Conservation (phyloP, 2,888 invertebrate genomes). For the Drosophila suboccidentalis region DNA sequence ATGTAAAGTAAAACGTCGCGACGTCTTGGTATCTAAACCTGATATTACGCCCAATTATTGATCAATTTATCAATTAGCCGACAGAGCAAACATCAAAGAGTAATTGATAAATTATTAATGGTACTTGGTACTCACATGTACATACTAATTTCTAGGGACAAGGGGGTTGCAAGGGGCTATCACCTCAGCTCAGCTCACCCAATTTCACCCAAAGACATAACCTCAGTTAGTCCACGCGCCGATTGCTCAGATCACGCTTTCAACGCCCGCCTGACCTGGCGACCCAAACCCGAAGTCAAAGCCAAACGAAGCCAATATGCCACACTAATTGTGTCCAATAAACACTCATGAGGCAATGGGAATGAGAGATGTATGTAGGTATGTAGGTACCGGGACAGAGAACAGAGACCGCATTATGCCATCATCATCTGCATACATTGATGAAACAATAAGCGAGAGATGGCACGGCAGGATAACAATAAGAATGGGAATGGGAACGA, state of each 20-base stretch:
- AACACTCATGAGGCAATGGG: constrained; percentile 67
- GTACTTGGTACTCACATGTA: constrained; percentile 23
- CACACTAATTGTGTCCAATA: constrained; percentile 80
- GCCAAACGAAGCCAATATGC: constrained; percentile 71
- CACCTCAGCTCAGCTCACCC: constrained; percentile 10
- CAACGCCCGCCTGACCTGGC: constrained; percentile 56
- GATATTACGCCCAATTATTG: constrained; percentile 24
- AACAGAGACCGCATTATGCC: constrained; percentile 66
- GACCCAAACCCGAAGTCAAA: constrained; percentile 32
- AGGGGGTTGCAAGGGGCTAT: constrained; percentile 36
- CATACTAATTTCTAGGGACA: neutral
- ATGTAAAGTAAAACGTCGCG: constrained; percentile 2
- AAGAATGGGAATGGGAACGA: constrained; percentile 39
- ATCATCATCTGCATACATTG: constrained; percentile 81
- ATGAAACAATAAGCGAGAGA: constrained; percentile 78
- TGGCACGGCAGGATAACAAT: constrained; percentile 80
- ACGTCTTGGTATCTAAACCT: neutral
- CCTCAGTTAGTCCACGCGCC: constrained; percentile 52
- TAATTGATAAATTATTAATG: constrained; percentile 42
- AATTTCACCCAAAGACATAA: constrained; percentile 31
- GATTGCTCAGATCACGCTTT: constrained; percentile 54
- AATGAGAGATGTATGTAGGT: constrained; percentile 6
- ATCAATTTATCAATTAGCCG: constrained; percentile 33
- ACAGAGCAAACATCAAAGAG: constrained; percentile 15
- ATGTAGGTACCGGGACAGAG: constrained; percentile 26